Base-by-base conservation (phyloP, 2,113 vertebrate genomes). In the Taurulus bubalis region DNA sequence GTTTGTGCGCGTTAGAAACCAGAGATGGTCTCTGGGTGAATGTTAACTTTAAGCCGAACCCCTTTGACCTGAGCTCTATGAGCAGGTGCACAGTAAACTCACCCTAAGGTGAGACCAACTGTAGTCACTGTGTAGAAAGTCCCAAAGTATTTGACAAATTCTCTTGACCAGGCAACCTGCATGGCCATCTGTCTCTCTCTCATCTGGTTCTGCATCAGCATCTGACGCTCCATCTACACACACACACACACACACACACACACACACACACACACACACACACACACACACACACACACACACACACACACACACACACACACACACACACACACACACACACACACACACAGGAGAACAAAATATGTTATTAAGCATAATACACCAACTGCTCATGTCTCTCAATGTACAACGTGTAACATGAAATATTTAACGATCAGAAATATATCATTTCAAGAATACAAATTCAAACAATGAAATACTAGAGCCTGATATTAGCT, bases 171-270 rank as follows among this genome's bases (percentile, higher is more conserved):
- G 76, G 97, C 96, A 26, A 98, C 93, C 93, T 97, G 96, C 96
- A 97, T 96, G 0, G 97, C 96, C 94, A 95, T 90, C 92, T 97
- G 96, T 58, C 96, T 93, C 90, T 98, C 96, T 51, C 96, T 94
- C 96, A 98, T 97, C 91, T 98, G 95, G 89, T 96, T 97, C 91
- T 98, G 96, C 95, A 99, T 94, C 34, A 94, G 26, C 67, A 98
- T 93, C 90, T 98, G 96, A 49, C 97, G 96, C 92, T 99, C 97
- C 93, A 98, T 80, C 98, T 98, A 32, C 7, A 66, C 5, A 58
- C 11, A 47, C 58, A 62, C 7, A 66, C 5, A 32, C 7, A 66
- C 5, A 32, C 7, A 66, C 5, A 32, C 7, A 66, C 5, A 32
- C 7, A 66, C 5, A 32, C 7, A 66, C 5, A 32, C 7, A 66